Evolutionary conservation across 92 coral and sea anemone genomes (phyloP).

Genomic region (Epizoanthus ramosus): DNA sequence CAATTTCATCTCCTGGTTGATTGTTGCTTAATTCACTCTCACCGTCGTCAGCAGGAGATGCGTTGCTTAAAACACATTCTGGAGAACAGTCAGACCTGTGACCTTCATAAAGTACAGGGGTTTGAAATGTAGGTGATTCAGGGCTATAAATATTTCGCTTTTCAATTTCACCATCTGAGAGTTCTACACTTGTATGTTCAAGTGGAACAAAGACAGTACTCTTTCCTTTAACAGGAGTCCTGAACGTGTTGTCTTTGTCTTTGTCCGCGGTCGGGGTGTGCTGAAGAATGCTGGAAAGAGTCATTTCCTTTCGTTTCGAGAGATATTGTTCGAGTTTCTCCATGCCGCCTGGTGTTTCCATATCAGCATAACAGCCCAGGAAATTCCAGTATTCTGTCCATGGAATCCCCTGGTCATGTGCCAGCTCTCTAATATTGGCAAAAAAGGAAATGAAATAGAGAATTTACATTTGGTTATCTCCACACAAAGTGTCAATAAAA

Average conservation of each 20-base stretch:
- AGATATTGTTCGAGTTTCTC: slow-evolving; percentile 77
- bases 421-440: slow-evolving; percentile 67
- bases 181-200: not conserved
- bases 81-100: not conserved
- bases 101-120: not conserved
- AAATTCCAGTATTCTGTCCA: slow-evolving; percentile 97
- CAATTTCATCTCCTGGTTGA: not conserved
- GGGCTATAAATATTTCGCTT: not conserved
- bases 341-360: slow-evolving; percentile 75
- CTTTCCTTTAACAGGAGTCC: slow-evolving; percentile 53
- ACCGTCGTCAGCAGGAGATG: not conserved
- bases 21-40: not conserved
- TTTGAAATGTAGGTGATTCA: slow-evolving; percentile 35
- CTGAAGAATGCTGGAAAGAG: not conserved
- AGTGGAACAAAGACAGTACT: slow-evolving; percentile 37
- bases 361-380: slow-evolving; percentile 81
- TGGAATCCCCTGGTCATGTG: slow-evolving; percentile 69
- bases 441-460: not conserved
- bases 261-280: not conserved
- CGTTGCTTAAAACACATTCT: not conserved
- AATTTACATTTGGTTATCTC: not conserved
- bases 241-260: not conserved
- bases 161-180: slow-evolving; percentile 7
- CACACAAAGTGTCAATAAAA: no score
- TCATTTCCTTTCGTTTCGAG: slow-evolving; percentile 43